Percentiles rank a stretch among this genome's conserved stretches.
phyloP scores from a whole-genome alignment of 2,113 vertebrate genomes.

The Oryzias celebensis region DNA sequence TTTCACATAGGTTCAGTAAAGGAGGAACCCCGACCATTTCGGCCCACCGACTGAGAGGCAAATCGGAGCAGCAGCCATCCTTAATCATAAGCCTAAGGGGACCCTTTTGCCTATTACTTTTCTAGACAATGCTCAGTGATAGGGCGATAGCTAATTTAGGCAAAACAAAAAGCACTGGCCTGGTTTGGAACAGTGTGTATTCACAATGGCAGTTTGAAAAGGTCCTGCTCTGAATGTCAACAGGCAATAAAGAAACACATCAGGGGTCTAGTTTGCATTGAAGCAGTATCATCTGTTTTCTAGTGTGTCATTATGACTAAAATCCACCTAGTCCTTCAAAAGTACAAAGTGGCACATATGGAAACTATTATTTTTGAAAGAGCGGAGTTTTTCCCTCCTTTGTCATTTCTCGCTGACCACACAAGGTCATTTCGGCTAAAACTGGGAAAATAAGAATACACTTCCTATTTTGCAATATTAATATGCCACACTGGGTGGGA shows the following conservation, averaged over 20 bases:
- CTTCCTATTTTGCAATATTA: slow-evolving; percentile 8
- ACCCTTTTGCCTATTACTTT: slow-evolving; percentile 35
- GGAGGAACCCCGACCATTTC: slow-evolving; percentile 26
- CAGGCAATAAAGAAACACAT: slow-evolving; percentile 26
- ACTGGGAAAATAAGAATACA: not conserved
- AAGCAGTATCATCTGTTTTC: slow-evolving; percentile 12
- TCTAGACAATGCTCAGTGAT: slow-evolving; percentile 21
- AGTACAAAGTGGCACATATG: not conserved
- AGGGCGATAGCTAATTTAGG: slow-evolving; percentile 29
- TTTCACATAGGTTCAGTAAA: slow-evolving; percentile 13
- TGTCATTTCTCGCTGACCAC: slow-evolving; percentile 2
- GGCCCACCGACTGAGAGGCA: slow-evolving; percentile 43
- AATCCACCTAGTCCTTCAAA: slow-evolving; percentile 12
- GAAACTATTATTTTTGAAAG: not conserved
- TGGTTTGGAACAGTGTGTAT: slow-evolving; percentile 20
- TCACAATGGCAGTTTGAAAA: slow-evolving; percentile 32
- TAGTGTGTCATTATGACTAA: slow-evolving; percentile 1
- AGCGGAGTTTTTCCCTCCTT: not conserved
- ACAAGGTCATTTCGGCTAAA: slow-evolving; percentile 6
- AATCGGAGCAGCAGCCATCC: slow-evolving; percentile 59
- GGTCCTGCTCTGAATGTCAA: slow-evolving; percentile 39
- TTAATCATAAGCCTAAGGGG: slow-evolving; percentile 42
- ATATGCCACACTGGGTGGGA: slow-evolving; percentile 11
- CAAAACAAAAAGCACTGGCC: slow-evolving; percentile 19
- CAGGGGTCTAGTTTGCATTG: slow-evolving; percentile 23